These are phyloP conservation scores for Forpus xanthops DNA, from an alignment of 2,797 vertebrate species.

Conservation along the genomic window DNA sequence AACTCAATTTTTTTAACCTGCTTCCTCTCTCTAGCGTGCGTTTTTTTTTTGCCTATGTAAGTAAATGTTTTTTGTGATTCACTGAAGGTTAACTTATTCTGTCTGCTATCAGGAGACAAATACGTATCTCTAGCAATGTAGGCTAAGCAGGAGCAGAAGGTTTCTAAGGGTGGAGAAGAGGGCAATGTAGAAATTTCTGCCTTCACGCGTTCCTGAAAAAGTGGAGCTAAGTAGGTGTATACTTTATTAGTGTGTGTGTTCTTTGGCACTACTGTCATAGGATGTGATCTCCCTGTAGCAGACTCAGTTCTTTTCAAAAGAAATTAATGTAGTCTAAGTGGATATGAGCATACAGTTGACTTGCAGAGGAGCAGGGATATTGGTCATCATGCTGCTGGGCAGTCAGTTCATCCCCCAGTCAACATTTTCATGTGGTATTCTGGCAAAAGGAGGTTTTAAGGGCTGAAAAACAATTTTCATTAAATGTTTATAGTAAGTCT, in stretches of 20 bases:
- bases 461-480: background rate
- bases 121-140: background rate
- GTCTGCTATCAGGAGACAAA: background rate
- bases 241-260: background rate
- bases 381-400: accelerated
- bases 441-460: background rate
- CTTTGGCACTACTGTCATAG: background rate
- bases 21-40: background rate
- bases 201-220: background rate
- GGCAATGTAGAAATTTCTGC: background rate
- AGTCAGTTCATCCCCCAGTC: background rate
- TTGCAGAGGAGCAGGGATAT: background rate
- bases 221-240: background rate
- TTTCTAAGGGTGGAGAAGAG: background rate
- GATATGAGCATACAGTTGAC: background rate
- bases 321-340: background rate
- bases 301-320: background rate
- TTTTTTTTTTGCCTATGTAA: background rate
- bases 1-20: background rate
- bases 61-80: background rate
- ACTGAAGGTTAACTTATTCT: background rate
- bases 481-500: background rate
- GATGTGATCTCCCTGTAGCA: background rate
- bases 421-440: background rate
- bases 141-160: background rate